Evolutionary conservation across 2,888 invertebrate species (phyloP).

Genomic region (Tipula lateralis): DNA sequence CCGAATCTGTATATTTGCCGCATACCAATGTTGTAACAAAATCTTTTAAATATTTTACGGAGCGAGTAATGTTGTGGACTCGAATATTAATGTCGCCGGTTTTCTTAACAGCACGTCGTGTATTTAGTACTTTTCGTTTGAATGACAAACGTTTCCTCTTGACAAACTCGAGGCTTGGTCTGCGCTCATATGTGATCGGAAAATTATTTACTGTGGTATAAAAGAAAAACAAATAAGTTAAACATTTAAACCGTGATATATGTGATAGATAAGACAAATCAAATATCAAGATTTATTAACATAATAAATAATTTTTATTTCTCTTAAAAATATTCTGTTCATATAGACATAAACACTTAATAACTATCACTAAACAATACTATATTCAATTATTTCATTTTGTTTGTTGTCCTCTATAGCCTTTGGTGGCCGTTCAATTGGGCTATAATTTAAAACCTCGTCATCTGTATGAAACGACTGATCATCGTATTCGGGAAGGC

Average conservation of each 20-base stretch:
- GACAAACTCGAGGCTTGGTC: background rate
- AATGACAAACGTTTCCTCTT: background rate
- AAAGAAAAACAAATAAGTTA: background rate
- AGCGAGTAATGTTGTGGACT: conserved; percentile 48
- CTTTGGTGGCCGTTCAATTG: background rate
- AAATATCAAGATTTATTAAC: background rate
- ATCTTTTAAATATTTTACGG: conserved; percentile 67
- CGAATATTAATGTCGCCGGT: conserved; percentile 32
- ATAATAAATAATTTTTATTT: background rate
- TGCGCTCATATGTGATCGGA: background rate
- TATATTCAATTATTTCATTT: conserved; percentile 12
- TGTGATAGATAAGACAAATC: background rate
- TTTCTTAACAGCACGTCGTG: conserved; percentile 32
- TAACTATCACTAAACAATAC: background rate
- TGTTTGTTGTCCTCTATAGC: background rate
- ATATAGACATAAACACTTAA: background rate
- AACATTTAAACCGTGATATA: background rate
- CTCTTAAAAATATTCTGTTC: background rate
- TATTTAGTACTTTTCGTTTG: background rate
- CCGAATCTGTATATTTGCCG: no score
- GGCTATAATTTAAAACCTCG: background rate
- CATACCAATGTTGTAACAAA: conserved; percentile 80
- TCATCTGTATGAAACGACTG: background rate
- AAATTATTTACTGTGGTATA: background rate
- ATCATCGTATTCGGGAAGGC: background rate